A percentile compares a stretch with the other conserved stretches of the same genome.
Conservation (phyloP, 2,888 invertebrate species). For the Drosophila neotestacea region DNA sequence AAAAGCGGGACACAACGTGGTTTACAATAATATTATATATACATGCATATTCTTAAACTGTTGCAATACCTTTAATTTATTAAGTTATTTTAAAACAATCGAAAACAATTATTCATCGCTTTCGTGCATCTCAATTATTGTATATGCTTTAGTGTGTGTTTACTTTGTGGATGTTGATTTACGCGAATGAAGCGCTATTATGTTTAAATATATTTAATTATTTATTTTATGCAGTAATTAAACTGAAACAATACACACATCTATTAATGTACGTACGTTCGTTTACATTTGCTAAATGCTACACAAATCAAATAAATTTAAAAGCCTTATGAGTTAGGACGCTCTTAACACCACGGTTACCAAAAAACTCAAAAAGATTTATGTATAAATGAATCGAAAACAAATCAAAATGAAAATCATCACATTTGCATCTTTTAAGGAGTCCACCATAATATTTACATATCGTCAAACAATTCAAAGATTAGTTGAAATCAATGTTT, state of each 20-base stretch:
- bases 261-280: neutral
- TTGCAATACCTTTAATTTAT: conserved; percentile 2
- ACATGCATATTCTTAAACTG: conserved; percentile 13
- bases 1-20: conserved; percentile 5
- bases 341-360: neutral
- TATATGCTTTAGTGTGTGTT: neutral
- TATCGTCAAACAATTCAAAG: conserved; percentile 18
- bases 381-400: neutral
- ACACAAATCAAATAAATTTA: conserved; percentile 12
- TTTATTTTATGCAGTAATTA: neutral
- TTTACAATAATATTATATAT: neutral
- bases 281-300: conserved; percentile 28
- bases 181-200: neutral
- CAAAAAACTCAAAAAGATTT: neutral
- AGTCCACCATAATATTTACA: conserved; percentile 49
- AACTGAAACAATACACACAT: conserved; percentile 11
- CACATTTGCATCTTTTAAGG: conserved; percentile 39
- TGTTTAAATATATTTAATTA: conserved; percentile 7
- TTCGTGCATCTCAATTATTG: conserved; percentile 9
- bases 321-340: conserved; percentile 20
- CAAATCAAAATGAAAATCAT: conserved; percentile 18
- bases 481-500: conserved; percentile 12
- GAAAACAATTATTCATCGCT: conserved; percentile 12
- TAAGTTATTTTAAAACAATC: conserved; percentile 17
- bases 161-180: neutral